phyloP scores from a whole-genome alignment of 2,888 invertebrate genomes.

The Anagyrus pseudococci region DNA sequence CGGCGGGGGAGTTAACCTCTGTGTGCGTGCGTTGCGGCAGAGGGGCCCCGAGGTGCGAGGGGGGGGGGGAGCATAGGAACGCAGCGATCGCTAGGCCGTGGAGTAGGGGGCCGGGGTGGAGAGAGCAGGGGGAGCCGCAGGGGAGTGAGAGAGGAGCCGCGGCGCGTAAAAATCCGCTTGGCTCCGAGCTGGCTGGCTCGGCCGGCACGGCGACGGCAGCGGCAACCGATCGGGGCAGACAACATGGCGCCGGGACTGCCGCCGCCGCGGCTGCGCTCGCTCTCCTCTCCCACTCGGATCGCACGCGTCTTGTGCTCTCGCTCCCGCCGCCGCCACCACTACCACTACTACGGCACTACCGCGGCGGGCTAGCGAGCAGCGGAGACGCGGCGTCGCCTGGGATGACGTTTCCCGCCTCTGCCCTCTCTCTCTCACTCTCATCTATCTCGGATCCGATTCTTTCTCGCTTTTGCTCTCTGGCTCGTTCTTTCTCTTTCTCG shows the following conservation, averaged over 20 bases:
- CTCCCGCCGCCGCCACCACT: too few relatives aligned
- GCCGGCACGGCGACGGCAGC: constrained; percentile 20
- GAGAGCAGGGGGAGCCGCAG: too few relatives aligned
- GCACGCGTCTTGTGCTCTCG: too few relatives aligned
- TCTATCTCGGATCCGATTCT: too few relatives aligned
- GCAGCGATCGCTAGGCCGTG: too few relatives aligned
- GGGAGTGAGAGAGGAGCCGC: constrained; percentile 35
- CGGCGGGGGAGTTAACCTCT: too few relatives aligned
- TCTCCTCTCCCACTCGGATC: constrained; percentile 10
- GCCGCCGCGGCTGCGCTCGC: constrained; percentile 7
- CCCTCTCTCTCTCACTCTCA: not conserved
- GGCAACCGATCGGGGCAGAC: constrained; percentile 54
- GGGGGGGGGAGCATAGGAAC: too few relatives aligned
- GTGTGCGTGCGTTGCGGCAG: too few relatives aligned
- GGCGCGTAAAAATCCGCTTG: constrained; percentile 43
- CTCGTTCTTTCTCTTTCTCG: not conserved
- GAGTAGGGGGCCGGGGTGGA: too few relatives aligned
- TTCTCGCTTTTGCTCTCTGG: not conserved
- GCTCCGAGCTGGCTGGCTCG: constrained; percentile 56
- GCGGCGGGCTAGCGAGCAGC: not conserved
- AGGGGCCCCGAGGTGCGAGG: too few relatives aligned
- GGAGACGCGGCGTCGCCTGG: constrained; percentile 1
- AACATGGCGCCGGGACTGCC: constrained; percentile 58
- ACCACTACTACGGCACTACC: not conserved
- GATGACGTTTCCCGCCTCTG: not conserved